Evolutionary conservation across 2,797 vertebrate genomes (phyloP).

Genomic region (Myotis findleyi): DNA sequence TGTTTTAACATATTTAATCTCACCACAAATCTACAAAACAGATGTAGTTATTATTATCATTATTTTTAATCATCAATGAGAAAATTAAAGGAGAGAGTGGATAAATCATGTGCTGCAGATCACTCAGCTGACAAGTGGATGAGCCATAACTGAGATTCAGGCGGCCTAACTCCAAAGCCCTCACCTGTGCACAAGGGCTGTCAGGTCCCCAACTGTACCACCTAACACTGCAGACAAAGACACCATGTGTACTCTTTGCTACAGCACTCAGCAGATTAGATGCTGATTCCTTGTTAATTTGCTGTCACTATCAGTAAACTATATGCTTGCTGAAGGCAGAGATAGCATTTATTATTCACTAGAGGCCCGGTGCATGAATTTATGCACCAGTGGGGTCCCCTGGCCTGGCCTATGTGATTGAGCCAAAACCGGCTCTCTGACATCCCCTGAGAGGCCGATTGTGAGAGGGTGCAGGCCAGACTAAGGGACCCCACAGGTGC

Average conservation of each 20-base stretch:
- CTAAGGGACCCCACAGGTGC: too few relatives aligned
- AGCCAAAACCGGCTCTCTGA: too few relatives aligned
- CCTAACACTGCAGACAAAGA: background rate
- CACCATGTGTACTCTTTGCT: background rate
- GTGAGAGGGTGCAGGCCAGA: too few relatives aligned
- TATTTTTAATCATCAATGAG: background rate
- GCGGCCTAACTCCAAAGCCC: background rate
- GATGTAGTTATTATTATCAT: background rate
- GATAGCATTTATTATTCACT: background rate
- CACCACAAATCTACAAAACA: background rate
- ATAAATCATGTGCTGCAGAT: fast-evolving
- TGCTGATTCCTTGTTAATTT: background rate
- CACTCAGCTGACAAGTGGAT: background rate
- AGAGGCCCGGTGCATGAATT: too few relatives aligned
- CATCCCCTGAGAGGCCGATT: too few relatives aligned
- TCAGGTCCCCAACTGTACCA: background rate
- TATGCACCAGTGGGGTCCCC: too few relatives aligned
- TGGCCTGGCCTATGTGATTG: too few relatives aligned
- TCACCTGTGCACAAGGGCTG: background rate
- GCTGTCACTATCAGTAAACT: background rate
- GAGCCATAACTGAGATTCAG: background rate
- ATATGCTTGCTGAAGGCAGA: background rate
- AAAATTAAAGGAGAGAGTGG: constrained; percentile 33
- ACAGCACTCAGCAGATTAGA: background rate
- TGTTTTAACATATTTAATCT: background rate